phyloP scores from a whole-genome alignment of 2,888 invertebrate genomes.

The Bursaphelenchus okinawaensis region DNA sequence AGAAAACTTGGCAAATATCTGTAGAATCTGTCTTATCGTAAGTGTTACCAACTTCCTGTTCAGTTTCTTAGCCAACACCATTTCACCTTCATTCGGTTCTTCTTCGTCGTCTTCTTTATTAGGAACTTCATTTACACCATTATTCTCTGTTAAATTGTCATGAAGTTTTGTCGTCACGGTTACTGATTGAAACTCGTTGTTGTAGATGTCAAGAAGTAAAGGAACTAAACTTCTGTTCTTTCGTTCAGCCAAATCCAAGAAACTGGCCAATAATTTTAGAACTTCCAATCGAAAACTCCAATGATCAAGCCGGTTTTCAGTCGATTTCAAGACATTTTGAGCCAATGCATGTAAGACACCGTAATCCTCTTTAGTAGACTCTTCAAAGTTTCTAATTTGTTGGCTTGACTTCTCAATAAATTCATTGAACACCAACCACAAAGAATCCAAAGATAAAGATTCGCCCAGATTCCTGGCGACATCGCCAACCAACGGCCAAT shows the following conservation, averaged over 20 bases:
- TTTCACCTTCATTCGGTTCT: slow-evolving; percentile 3
- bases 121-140: slow-evolving; percentile 24
- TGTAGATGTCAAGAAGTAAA: slow-evolving; percentile 75
- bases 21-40: slow-evolving; percentile 31
- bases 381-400: neutral
- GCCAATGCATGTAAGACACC: neutral
- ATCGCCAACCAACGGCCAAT: slow-evolving; percentile 79
- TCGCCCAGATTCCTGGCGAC: slow-evolving; percentile 72
- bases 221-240: slow-evolving; percentile 75
- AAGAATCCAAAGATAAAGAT: slow-evolving; percentile 44
- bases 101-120: slow-evolving; percentile 24
- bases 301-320: slow-evolving; percentile 65
- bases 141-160: neutral
- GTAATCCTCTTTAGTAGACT: neutral
- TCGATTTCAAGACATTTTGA: neutral
- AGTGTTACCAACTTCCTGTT: slow-evolving; percentile 30
- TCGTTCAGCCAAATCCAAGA: slow-evolving; percentile 72
- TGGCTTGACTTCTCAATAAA: slow-evolving; percentile 32
- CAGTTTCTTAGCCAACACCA: slow-evolving; percentile 7
- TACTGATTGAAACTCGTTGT: slow-evolving; percentile 52
- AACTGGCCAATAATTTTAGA: slow-evolving; percentile 72
- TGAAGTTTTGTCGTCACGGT: neutral
- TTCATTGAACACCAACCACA: slow-evolving; percentile 58
- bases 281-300: slow-evolving; percentile 73
- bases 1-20: slow-evolving; percentile 69